Percentiles rank a stretch among this genome's conserved stretches.
phyloP scores from a whole-genome alignment of 1,140 invertebrate species.

The Schlechtendalia chinensis region DNA sequence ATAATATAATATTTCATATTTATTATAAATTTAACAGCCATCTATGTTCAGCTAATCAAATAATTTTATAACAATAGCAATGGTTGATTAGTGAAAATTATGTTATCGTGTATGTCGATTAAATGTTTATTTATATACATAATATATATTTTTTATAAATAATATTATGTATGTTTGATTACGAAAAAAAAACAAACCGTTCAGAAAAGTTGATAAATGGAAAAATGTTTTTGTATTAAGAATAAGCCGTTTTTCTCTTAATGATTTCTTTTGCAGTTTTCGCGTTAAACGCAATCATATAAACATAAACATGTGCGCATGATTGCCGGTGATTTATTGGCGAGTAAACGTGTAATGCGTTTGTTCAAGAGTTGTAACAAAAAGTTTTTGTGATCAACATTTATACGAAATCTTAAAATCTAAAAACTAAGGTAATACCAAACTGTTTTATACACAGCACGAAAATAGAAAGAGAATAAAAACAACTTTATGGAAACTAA shows the following conservation, averaged over 20 bases:
- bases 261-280: conserved; percentile 9
- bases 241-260: background rate
- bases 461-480: background rate
- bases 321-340: conserved; percentile 14
- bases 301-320: conserved; percentile 24
- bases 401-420: conserved; percentile 13
- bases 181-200: background rate
- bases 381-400: conserved; percentile 24
- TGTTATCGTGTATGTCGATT: background rate
- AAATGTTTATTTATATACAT: background rate
- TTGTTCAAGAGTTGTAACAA: background rate
- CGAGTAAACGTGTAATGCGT: background rate
- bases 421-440: conserved; percentile 23
- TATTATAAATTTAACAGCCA: too few relatives aligned
- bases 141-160: too few relatives aligned
- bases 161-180: background rate
- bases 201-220: background rate
- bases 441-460: background rate
- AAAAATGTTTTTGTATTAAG: background rate
- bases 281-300: conserved; percentile 22
- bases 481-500: background rate
- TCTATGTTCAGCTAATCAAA: too few relatives aligned
- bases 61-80: background rate
- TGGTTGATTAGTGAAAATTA: background rate
- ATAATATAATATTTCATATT: too few relatives aligned